Base-by-base conservation (phyloP, 2,797 vertebrate species). In the Australoheros facetus region DNA sequence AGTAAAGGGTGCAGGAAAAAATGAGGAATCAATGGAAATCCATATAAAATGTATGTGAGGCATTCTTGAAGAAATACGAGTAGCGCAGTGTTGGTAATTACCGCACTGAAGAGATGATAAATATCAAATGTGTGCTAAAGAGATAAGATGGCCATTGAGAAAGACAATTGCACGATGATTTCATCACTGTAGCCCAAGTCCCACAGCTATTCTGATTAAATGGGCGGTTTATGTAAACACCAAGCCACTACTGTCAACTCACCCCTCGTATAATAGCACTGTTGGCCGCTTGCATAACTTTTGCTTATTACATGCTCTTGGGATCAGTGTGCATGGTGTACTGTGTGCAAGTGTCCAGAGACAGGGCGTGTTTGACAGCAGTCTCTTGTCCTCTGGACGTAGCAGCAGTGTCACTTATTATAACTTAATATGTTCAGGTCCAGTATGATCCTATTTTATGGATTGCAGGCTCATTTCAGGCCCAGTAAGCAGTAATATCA, bases 321-420 rank as follows among this genome's bases (percentile, higher is more conserved):
- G 53, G 59, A 66, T 66, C 12, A 51, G 71, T 48, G 56, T 70
- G 28, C 42, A 16, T 28, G 26, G 62, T 60, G 23, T 77, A 60
- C 45, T 64, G 55, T 34, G 48, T 62, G 57, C 13, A 32, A 75
- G 73, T 70, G 37, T 51, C 26, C 55, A 42, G 62, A 75, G 71
- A 81, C 77, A 13, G 80, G 75, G 77, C 83, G 82, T 80, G 74
- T 83, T 82, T 78, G 79, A 83, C 74, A 62, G 48, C 66, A 77
- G 37, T 42, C 71, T 56, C n/a, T 58, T 71, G 60, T 77, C 42
- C 74, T 80, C 26, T 37, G 37, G 37, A 37, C 10, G 37, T 37
- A 37, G 37, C 37, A 37, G 37, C 37, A 37, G 37, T 37, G 37
- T 9, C 37, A 37, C 10, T 37, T 37, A 37, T 11, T 11, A 37